Evolutionary conservation across 2,888 invertebrate species (phyloP).

Genomic region (Empis stercorea): DNA sequence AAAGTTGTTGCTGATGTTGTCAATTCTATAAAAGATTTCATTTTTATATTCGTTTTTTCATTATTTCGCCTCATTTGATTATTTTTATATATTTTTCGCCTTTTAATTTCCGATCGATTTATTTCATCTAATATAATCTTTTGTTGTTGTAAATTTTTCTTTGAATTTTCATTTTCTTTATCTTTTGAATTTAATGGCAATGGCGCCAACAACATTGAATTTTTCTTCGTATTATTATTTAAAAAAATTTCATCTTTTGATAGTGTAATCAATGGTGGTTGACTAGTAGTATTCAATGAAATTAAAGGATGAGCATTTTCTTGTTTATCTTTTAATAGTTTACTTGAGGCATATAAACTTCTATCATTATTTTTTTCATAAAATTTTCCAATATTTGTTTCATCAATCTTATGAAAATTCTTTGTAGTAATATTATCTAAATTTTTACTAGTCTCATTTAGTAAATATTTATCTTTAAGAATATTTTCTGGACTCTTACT

Average conservation of each 20-base stretch:
- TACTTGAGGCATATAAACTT: neutral
- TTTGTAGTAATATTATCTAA: neutral
- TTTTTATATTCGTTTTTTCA: neutral
- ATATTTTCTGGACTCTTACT: too few relatives aligned
- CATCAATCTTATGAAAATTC: neutral
- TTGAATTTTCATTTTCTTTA: neutral
- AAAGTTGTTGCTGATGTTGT: neutral
- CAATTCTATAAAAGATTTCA: neutral
- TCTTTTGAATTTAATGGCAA: neutral
- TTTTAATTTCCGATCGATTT: neutral
- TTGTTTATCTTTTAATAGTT: neutral
- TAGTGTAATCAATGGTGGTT: too few relatives aligned
- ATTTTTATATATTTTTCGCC: neutral
- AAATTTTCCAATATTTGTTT: neutral
- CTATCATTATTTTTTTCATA: neutral
- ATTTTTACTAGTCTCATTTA: too few relatives aligned
- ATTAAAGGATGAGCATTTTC: too few relatives aligned
- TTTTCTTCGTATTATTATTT: too few relatives aligned
- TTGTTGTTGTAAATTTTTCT: neutral
- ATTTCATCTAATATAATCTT: neutral
- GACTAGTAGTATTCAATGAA: too few relatives aligned
- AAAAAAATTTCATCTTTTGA: too few relatives aligned
- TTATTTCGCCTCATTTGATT: neutral
- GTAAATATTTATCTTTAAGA: too few relatives aligned
- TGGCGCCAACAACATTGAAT: neutral